Percentiles rank a stretch among this genome's conserved stretches.
Conservation (phyloP, 1,140 invertebrate genomes). For the Tetraneura akinire region DNA sequence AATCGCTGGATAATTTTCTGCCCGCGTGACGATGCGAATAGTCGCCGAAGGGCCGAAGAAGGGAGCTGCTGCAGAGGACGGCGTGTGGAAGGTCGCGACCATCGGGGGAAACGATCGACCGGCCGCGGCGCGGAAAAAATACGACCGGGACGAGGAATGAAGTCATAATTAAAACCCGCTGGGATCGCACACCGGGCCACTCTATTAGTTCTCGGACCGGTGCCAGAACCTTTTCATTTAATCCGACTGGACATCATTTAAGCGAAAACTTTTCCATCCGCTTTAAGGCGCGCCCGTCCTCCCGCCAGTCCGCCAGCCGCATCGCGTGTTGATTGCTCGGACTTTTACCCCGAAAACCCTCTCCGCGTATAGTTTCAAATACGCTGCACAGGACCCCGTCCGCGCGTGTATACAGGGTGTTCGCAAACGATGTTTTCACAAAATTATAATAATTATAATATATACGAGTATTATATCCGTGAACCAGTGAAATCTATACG, state of each 20-base stretch:
- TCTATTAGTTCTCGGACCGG: conserved; percentile 49
- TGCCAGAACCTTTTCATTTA: conserved; percentile 50
- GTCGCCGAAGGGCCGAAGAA: no score
- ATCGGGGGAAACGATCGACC: no score
- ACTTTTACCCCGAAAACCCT: conserved; percentile 50
- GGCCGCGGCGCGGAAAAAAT: neutral
- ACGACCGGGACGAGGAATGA: neutral
- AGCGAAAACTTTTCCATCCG: conserved; percentile 51
- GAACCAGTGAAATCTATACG: no score
- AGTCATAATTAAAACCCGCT: conserved; percentile 51
- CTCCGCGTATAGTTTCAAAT: no score
- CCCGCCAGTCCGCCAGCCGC: neutral
- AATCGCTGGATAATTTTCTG: conserved; percentile 35
- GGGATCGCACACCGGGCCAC: conserved; percentile 32
- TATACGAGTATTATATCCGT: no score
- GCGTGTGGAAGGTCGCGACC: neutral
- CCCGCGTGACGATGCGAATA: no score
- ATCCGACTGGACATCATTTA: conserved; percentile 51
- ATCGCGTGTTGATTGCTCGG: conserved; percentile 42
- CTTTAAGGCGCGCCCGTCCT: neutral
- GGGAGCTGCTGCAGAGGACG: neutral
- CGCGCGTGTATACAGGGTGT: no score
- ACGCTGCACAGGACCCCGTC: no score
- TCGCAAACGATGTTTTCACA: no score
- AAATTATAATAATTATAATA: no score